Conservation (phyloP, 2,113 vertebrate genomes). For the Baryphthengus martii region DNA sequence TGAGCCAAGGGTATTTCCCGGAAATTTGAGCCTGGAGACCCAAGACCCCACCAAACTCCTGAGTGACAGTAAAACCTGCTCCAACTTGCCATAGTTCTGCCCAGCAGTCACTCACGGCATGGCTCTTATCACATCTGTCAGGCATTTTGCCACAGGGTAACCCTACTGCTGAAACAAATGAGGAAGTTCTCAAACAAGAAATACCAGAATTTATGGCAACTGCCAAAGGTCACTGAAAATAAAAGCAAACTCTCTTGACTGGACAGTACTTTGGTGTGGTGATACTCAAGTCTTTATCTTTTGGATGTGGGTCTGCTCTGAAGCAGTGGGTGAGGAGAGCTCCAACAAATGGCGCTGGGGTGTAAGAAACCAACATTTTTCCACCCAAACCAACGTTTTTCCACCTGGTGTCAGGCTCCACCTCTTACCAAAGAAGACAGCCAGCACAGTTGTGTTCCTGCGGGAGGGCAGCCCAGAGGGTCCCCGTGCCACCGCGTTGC, state of each 20-base stretch:
- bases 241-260: no score
- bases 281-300: background rate
- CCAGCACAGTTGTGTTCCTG: constrained; percentile 85
- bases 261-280: background rate
- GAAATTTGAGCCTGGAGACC: background rate
- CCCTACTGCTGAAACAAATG: background rate
- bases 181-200: background rate
- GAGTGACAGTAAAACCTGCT: background rate
- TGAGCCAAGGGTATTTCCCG: background rate
- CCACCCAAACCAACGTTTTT: background rate
- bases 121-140: rapidly evolving
- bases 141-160: background rate
- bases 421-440: constrained; percentile 88
- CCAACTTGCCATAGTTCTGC: background rate
- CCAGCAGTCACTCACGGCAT: rapidly evolving
- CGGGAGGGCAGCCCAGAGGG: constrained; percentile 74
- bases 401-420: rapidly evolving
- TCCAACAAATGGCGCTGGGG: rapidly evolving
- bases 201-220: background rate
- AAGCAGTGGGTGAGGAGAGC: rapidly evolving
- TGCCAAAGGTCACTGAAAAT: background rate
- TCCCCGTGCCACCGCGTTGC: constrained; percentile 61
- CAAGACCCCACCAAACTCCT: background rate
- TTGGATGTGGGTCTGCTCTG: rapidly evolving
- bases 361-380: background rate